Base-by-base conservation (phyloP, 1,140 invertebrate species). In the Lordiphosa collinella region DNA sequence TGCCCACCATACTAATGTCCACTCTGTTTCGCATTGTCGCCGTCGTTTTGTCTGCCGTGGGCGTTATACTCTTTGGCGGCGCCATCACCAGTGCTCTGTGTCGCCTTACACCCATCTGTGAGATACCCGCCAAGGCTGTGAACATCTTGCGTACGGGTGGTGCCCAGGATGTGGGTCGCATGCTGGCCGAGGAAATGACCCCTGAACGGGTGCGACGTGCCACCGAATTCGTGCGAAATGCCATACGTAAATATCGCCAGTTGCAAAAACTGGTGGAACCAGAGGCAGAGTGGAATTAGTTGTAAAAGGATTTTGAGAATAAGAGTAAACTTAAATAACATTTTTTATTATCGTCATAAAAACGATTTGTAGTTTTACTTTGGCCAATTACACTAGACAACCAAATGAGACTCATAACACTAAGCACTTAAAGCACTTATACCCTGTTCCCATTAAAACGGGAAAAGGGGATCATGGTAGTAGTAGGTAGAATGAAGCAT, bases 21-120 rank as follows among this genome's bases (percentile, higher is more conserved):
- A 69, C 87, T 3, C 56, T 89, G 8, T 62, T 91, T 8, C 84
- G 88, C 43, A 61, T 89, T 8, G 62, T 51, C 2, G 74, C 79
- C 25, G 73, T 62, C 8, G 46, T 74, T 0, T 46, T 90, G 5
- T 84, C 89, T 3, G 90, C 90, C 52, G 50, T 92, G n/a, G 91
- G 91, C 7, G 65, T 92, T 1, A 88, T 92, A 2, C 61, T 93
- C 2, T 87, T 93, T 10, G 92, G 92, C 1, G 90, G 91, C 16
- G 68, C 91, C 4, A 84, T 93, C 2, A 92, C 91, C 0, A 90
- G 91, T 1, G 89, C 91, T 1, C 67, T 94, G 0, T 95, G 94
- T 64, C 90, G 90, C 1, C 91, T 93, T 12, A 94, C 94, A 0
- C 91, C 92, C 5, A 61, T 94, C 18, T 95, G 94, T 70, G 90